phyloP scores from a whole-genome alignment of 2,888 invertebrate genomes.

The Ormyrus thymus region DNA sequence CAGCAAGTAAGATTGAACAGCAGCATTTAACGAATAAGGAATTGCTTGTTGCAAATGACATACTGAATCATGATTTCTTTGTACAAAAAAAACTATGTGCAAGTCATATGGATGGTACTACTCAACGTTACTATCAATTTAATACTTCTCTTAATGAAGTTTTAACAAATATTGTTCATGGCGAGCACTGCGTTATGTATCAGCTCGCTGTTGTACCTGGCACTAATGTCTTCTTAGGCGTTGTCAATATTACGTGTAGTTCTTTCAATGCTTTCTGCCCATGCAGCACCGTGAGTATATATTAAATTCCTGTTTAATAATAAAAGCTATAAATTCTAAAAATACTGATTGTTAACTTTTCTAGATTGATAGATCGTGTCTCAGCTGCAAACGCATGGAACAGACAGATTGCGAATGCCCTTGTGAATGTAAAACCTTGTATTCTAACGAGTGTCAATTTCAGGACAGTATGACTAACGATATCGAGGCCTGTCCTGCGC shows the following conservation, averaged over 20 bases:
- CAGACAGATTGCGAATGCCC: constrained; percentile 96
- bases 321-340: too few species aligned
- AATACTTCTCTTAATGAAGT: constrained; percentile 87
- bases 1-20: constrained; percentile 83
- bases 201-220: constrained; percentile 87
- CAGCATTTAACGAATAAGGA: constrained; percentile 94
- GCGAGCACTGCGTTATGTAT: constrained; percentile 92
- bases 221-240: constrained; percentile 92
- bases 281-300: constrained; percentile 84
- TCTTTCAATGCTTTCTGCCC: constrained; percentile 91
- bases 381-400: constrained; percentile 96
- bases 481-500: constrained; percentile 66
- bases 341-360: constrained; percentile 37
- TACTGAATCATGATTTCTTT: constrained; percentile 89
- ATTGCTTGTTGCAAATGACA: constrained; percentile 91
- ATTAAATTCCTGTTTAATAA: background rate
- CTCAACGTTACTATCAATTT: constrained; percentile 88
- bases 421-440: constrained; percentile 86
- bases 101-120: constrained; percentile 88
- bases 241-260: constrained; percentile 91
- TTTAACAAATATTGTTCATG: constrained; percentile 88
- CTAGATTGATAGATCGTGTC: constrained; percentile 86
- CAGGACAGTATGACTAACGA: constrained; percentile 7
- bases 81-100: constrained; percentile 90
- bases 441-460: constrained; percentile 75